A percentile compares a stretch with the other conserved stretches of the same genome.
Conservation (phyloP, 2,888 invertebrate genomes). For the Bedellia somnulentella region DNA sequence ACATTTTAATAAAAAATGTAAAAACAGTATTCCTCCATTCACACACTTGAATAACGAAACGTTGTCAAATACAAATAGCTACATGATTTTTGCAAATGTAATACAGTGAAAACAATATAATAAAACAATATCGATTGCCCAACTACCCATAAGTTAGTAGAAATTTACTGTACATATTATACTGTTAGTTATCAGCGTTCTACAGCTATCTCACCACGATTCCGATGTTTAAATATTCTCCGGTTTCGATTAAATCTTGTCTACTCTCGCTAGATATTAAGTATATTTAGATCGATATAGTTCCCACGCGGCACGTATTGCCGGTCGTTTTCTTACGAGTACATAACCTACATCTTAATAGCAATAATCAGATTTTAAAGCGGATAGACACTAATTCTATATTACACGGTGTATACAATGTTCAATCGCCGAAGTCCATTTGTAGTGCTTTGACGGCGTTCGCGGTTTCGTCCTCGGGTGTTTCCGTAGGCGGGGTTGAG, state of each 20-base stretch:
- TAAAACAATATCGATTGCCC: conserved; percentile 53
- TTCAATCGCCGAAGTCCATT: conserved; percentile 11
- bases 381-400: too few relatives aligned
- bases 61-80: conserved; percentile 32
- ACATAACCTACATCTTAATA: conserved; percentile 37
- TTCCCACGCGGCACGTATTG: background rate
- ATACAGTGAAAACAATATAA: conserved; percentile 30
- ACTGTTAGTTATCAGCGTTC: conserved; percentile 35
- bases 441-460: conserved; percentile 8
- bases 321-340: conserved; percentile 24
- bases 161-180: conserved; percentile 43
- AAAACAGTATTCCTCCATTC: conserved; percentile 16
- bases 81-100: conserved; percentile 32
- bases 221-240: conserved; percentile 16
- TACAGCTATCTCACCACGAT: conserved; percentile 39
- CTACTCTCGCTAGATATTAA: conserved; percentile 22
- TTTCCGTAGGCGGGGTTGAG: too few relatives aligned
- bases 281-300: conserved; percentile 2
- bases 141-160: conserved; percentile 57
- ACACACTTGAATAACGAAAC: conserved; percentile 18
- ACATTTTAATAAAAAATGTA: too few relatives aligned
- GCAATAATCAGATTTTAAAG: conserved; percentile 56
- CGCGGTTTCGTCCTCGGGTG: conserved; percentile 2
- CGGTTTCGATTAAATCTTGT: conserved; percentile 20
- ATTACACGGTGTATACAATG: too few relatives aligned